Evolutionary conservation across 2,113 vertebrate species (phyloP).

Genomic region (Aphyosemion australe): DNA sequence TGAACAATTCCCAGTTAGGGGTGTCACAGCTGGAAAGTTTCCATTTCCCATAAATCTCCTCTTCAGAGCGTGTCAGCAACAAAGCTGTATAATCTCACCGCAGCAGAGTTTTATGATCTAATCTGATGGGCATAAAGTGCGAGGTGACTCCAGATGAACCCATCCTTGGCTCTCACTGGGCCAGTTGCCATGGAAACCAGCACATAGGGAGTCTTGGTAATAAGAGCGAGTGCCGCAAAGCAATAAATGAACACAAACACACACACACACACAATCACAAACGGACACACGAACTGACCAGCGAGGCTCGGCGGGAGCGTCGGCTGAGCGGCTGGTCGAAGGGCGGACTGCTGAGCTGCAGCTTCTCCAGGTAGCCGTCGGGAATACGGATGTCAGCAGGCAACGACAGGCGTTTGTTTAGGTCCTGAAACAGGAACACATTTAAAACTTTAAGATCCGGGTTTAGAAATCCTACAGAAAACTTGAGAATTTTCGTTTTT

Average conservation of each 20-base stretch:
- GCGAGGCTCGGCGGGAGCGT: constrained; percentile 92
- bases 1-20: not conserved
- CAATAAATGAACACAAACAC: constrained; percentile 15
- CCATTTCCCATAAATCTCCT: too few species aligned
- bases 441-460: too few species aligned
- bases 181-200: constrained; percentile 62
- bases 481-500: too few species aligned
- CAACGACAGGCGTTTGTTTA: constrained; percentile 96
- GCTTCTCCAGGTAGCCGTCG: constrained; percentile 95
- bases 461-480: not conserved
- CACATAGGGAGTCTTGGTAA: constrained; percentile 17
- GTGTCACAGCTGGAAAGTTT: too few species aligned
- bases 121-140: constrained; percentile 27
- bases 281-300: constrained; percentile 80
- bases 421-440: constrained; percentile 79
- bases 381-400: constrained; percentile 98
- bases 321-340: constrained; percentile 98
- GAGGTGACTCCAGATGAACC: constrained; percentile 45
- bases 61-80: too few species aligned
- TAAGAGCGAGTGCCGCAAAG: not conserved
- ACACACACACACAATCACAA: not conserved
- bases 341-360: constrained; percentile 93
- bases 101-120: constrained; percentile 23
- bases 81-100: not conserved
- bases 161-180: constrained; percentile 22